Evolutionary conservation across 2,113 vertebrate species (phyloP).

Genomic region (Numida meleagris): DNA sequence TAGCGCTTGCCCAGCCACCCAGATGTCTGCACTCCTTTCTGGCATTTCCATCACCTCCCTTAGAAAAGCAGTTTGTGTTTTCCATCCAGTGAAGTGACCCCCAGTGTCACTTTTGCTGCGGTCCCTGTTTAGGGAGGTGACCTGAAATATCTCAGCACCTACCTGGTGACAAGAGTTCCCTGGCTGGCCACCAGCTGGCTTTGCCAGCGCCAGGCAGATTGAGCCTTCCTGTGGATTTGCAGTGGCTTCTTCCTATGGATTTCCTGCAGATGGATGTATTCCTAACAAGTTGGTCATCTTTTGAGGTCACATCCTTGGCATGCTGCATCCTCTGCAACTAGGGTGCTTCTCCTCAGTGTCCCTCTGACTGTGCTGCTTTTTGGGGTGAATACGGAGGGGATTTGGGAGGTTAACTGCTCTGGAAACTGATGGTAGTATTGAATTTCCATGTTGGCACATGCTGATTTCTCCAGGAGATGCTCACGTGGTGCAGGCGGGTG

Average conservation of each 20-base stretch:
- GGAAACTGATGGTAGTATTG: not conserved
- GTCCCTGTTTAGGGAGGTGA: not conserved
- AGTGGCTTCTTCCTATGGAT: not conserved
- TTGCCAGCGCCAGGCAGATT: not conserved
- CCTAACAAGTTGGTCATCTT: not conserved
- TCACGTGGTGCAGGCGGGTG: not conserved
- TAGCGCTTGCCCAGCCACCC: not conserved
- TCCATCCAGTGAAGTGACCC: not conserved
- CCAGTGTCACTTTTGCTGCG: not conserved
- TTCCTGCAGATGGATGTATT: not conserved
- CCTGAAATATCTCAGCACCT: not conserved
- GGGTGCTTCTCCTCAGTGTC: not conserved
- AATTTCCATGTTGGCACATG: not conserved
- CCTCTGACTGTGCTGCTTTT: not conserved
- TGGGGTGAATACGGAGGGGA: not conserved
- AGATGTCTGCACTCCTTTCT: not conserved
- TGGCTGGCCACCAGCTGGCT: not conserved
- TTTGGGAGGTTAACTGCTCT: not conserved
- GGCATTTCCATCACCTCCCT: not conserved
- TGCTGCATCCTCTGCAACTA: not conserved
- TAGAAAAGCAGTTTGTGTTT: not conserved
- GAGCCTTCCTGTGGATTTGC: not conserved
- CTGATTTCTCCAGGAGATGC: not conserved
- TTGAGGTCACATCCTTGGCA: not conserved
- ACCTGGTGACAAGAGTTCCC: not conserved